Conservation (phyloP, 2,888 invertebrate genomes). For the Synergus laeviventris region DNA sequence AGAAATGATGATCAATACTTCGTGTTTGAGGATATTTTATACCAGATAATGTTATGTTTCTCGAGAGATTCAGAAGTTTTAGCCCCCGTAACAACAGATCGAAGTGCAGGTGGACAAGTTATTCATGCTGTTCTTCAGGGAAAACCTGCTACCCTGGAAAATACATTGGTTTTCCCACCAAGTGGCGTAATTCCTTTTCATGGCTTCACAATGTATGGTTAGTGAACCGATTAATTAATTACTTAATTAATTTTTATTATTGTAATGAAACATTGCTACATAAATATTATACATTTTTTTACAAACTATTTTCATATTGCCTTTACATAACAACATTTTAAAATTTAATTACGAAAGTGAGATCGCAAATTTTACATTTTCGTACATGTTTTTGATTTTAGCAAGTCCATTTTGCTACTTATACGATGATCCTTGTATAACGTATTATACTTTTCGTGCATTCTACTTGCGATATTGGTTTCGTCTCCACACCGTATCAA, state of each 20-base stretch:
- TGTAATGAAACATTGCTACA: too few species aligned
- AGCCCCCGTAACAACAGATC: conserved; percentile 81
- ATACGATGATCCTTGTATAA: conserved; percentile 89
- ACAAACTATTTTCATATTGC: too few species aligned
- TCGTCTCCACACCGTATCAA: conserved; percentile 93
- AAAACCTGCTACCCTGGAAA: conserved; percentile 82
- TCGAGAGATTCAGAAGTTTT: conserved; percentile 91
- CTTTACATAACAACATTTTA: too few species aligned
- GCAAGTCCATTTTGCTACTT: conserved; percentile 97
- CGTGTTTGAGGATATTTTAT: conserved; percentile 96
- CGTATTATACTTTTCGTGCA: conserved; percentile 94
- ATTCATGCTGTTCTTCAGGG: conserved; percentile 87
- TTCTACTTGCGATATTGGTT: conserved; percentile 95
- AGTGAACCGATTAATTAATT: conserved; percentile 66
- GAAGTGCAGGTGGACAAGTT: conserved; percentile 78
- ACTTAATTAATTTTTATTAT: neutral
- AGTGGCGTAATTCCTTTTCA: conserved; percentile 97
- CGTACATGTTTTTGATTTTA: conserved; percentile 73
- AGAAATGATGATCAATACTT: conserved; percentile 99
- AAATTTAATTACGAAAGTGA: too few species aligned
- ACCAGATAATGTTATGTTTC: conserved; percentile 95
- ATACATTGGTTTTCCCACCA: conserved; percentile 90
- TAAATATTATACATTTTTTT: too few species aligned
- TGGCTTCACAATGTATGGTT: conserved; percentile 98
- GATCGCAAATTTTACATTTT: neutral